Conservation (phyloP, 2,113 vertebrate species). For the Myodes glareolus region DNA sequence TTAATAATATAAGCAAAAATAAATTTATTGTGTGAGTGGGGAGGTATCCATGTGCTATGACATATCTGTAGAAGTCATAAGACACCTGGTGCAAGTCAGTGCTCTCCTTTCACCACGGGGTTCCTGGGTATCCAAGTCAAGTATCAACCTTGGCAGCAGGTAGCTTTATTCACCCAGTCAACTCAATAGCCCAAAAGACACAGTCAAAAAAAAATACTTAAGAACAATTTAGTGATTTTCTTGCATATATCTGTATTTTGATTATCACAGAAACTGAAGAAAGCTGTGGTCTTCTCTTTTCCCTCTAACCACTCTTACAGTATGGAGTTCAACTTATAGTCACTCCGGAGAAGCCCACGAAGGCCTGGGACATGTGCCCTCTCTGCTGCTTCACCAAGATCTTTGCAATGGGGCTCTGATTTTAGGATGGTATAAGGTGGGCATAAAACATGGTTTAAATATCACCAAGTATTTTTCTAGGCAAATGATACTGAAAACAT, state of each 20-base stretch:
- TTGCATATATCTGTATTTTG: constrained; percentile 37
- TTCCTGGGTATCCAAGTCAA: not conserved
- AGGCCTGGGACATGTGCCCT: not conserved
- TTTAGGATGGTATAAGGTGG: not conserved
- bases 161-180: not conserved
- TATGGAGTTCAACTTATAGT: not conserved
- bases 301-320: not conserved
- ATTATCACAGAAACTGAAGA: not conserved
- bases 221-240: not conserved
- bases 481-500: not conserved
- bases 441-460: not conserved
- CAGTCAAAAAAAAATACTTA: not conserved
- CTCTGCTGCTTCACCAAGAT: not conserved
- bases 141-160: not conserved
- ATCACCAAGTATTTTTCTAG: not conserved
- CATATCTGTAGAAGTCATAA: not conserved
- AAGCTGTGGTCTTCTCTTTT: not conserved
- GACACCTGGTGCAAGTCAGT: not conserved
- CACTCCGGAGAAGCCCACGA: not conserved
- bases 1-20: too few relatives aligned
- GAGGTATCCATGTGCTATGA: not conserved
- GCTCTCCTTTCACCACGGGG: not conserved
- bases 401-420: not conserved
- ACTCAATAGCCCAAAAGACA: not conserved
- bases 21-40: too few relatives aligned